Percentiles rank a stretch among this genome's conserved stretches.
phyloP scores from a whole-genome alignment of 1,140 invertebrate genomes.

The Doryteuthis pealeii region DNA sequence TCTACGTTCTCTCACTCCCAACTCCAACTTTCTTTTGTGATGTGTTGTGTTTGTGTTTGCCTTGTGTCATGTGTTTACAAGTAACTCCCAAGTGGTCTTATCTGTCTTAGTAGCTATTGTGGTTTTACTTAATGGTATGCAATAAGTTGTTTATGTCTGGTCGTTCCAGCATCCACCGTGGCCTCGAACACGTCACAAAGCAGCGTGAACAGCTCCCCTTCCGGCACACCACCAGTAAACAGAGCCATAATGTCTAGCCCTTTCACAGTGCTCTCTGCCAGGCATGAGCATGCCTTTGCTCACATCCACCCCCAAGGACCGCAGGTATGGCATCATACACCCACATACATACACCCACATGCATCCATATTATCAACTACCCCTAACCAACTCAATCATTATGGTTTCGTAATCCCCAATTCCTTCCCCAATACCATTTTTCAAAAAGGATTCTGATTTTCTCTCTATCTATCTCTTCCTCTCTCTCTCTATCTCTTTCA shows the following conservation, averaged over 20 bases:
- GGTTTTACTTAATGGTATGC: constrained; percentile 3
- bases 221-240: constrained; percentile 52
- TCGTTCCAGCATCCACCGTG: constrained; percentile 12
- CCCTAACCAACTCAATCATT: not conserved
- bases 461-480: not conserved
- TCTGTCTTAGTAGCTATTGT: not conserved
- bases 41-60: no score
- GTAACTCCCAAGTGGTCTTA: no score
- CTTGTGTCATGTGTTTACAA: no score
- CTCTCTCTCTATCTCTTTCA: not conserved
- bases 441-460: no score
- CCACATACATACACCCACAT: not conserved
- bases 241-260: constrained; percentile 64
- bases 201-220: constrained; percentile 44
- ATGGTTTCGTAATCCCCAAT: no score
- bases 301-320: constrained; percentile 88
- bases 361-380: not conserved
- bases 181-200: constrained; percentile 11
- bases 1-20: no score
- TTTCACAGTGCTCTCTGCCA: constrained; percentile 60
- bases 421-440: no score
- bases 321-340: constrained; percentile 65
- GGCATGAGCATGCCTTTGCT: constrained; percentile 79
- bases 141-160: constrained; percentile 10
- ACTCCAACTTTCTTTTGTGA: no score